Evolutionary conservation across 1,140 invertebrate genomes (phyloP).

Genomic region (Atta cephalotes): DNA sequence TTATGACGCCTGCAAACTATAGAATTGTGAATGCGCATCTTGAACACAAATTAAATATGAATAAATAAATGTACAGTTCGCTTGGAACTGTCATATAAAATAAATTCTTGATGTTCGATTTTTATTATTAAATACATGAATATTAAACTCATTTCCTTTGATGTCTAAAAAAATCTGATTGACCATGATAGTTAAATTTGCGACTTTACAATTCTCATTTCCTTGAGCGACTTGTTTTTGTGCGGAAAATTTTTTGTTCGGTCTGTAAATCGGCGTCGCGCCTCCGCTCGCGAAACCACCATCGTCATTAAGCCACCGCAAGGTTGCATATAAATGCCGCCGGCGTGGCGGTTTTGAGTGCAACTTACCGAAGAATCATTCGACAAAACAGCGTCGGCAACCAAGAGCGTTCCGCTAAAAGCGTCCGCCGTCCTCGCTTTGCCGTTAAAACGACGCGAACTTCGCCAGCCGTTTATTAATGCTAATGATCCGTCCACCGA

Average conservation of each 20-base stretch:
- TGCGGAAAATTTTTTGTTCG: constrained; percentile 2
- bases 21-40: neutral
- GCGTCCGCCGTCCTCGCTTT: neutral
- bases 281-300: constrained; percentile 28
- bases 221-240: constrained; percentile 2
- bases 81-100: neutral
- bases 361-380: constrained; percentile 43
- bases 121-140: neutral
- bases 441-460: constrained; percentile 42
- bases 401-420: constrained; percentile 12
- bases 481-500: constrained; percentile 36
- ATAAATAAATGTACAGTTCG: neutral
- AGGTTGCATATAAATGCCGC: constrained; percentile 43
- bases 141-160: neutral
- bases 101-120: neutral
- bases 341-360: constrained; percentile 21
- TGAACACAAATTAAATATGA: neutral
- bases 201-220: constrained; percentile 9
- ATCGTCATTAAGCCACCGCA: constrained; percentile 42
- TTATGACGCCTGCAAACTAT: neutral
- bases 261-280: constrained; percentile 20
- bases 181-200: neutral
- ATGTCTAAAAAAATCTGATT: neutral
- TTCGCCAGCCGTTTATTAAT: constrained; percentile 49
- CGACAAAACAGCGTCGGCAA: constrained; percentile 34